A percentile compares a stretch with the other conserved stretches of the same genome.
Conservation (phyloP, 1,140 invertebrate species). For the Neodiprion fabricii region DNA sequence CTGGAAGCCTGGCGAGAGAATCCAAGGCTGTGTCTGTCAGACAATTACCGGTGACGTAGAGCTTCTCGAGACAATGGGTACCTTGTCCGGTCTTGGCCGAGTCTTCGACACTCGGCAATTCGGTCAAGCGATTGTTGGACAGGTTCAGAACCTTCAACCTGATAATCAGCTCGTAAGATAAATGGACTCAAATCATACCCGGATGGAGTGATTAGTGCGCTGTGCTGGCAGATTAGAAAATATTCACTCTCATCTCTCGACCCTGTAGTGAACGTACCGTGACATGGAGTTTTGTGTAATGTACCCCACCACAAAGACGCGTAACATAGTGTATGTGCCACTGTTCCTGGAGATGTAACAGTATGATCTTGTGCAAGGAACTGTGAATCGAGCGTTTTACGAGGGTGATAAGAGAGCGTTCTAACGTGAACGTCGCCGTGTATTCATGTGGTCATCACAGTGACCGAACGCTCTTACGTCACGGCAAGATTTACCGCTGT, state of each 20-base stretch:
- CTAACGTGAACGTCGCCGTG: slow-evolving; percentile 8
- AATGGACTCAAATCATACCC: neutral
- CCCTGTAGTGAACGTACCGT: too few relatives aligned
- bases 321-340: too few relatives aligned
- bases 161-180: slow-evolving; percentile 5
- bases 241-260: too few relatives aligned
- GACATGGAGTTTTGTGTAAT: too few relatives aligned
- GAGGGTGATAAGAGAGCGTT: neutral
- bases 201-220: neutral
- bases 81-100: slow-evolving; percentile 36
- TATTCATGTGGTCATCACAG: too few relatives aligned
- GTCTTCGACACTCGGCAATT: slow-evolving; percentile 68
- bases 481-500: too few relatives aligned
- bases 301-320: too few relatives aligned
- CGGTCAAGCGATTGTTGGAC: slow-evolving; percentile 77
- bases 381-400: neutral
- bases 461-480: too few relatives aligned
- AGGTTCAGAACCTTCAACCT: slow-evolving; percentile 77
- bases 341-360: too few relatives aligned
- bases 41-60: slow-evolving; percentile 80
- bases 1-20: slow-evolving; percentile 69
- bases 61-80: slow-evolving; percentile 68
- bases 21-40: slow-evolving; percentile 76
- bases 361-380: too few relatives aligned
- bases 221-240: too few relatives aligned